Evolutionary conservation across 2,888 invertebrate genomes (phyloP).

Genomic region (Kuschelorhynchus macadamiae): DNA sequence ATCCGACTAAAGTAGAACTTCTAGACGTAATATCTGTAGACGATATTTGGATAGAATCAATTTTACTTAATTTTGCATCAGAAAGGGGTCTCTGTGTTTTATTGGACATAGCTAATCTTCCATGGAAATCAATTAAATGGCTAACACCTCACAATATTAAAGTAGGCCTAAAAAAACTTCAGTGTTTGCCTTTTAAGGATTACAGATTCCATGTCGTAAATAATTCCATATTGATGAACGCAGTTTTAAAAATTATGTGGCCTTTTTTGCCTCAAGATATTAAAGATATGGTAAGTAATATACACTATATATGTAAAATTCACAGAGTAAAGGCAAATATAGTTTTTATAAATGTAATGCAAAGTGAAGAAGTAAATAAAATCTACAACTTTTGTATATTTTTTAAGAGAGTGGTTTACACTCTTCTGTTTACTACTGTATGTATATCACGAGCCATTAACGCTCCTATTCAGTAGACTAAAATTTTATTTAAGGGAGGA

Average conservation of each 20-base stretch:
- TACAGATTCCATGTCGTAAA: conserved; percentile 63
- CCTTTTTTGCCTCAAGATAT: conserved; percentile 62
- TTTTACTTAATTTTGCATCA: conserved; percentile 60
- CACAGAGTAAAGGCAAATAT: too few species aligned
- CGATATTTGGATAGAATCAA: conserved; percentile 65
- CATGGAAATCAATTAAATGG: conserved; percentile 62
- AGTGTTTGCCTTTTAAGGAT: conserved; percentile 61
- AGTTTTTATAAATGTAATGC: too few species aligned
- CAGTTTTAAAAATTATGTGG: conserved; percentile 62
- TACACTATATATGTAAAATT: too few species aligned
- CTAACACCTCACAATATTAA: conserved; percentile 61
- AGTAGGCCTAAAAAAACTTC: conserved; percentile 56
- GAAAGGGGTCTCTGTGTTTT: conserved; percentile 64
- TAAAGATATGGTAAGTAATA: conserved; percentile 55
- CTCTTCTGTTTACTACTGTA: too few species aligned
- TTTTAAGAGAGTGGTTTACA: too few species aligned
- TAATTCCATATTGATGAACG: conserved; percentile 58
- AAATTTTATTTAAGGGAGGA: too few species aligned
- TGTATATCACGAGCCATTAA: too few species aligned
- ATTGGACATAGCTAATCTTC: conserved; percentile 62
- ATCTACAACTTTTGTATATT: too few species aligned
- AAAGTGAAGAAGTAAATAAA: too few species aligned
- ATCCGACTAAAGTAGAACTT: conserved; percentile 57
- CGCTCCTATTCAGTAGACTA: too few species aligned
- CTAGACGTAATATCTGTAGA: conserved; percentile 63